A percentile compares a stretch with the other conserved stretches of the same genome.
Evolutionary conservation across 2,113 vertebrate species (phyloP).

Genomic region (Dicerorhinus sumatrensis): DNA sequence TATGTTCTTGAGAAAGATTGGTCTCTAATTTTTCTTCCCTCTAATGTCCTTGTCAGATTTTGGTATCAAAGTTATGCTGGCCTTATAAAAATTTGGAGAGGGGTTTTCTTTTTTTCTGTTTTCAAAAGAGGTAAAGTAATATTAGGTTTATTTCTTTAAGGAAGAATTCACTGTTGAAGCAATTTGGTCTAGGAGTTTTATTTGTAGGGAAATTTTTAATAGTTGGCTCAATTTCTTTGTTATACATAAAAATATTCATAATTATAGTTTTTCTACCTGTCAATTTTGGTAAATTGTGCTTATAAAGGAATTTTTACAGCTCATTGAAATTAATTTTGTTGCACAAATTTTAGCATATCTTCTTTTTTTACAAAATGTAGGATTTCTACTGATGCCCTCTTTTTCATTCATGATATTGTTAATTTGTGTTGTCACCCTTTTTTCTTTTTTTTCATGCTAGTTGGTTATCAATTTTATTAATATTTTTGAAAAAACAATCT

Average conservation of each 20-base stretch:
- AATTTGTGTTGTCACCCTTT: background rate
- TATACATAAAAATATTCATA: background rate
- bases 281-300: slow-evolving; percentile 17
- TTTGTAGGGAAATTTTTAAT: background rate
- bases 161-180: background rate
- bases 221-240: background rate
- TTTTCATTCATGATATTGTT: background rate
- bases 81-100: background rate
- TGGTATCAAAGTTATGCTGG: background rate
- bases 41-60: background rate
- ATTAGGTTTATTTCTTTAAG: background rate
- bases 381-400: background rate
- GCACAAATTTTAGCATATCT: background rate
- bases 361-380: background rate
- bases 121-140: background rate
- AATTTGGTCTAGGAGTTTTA: background rate
- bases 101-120: background rate
- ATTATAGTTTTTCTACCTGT: background rate
- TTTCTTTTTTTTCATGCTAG: background rate
- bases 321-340: background rate
- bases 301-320: background rate
- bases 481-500: background rate
- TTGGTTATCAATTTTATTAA: background rate
- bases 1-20: background rate
- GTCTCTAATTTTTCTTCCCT: background rate